Evolutionary conservation across 2,113 vertebrate genomes (phyloP), one percentile per base, ranked within the genome.

Genomic region (Pterophyllum scalare): DNA sequence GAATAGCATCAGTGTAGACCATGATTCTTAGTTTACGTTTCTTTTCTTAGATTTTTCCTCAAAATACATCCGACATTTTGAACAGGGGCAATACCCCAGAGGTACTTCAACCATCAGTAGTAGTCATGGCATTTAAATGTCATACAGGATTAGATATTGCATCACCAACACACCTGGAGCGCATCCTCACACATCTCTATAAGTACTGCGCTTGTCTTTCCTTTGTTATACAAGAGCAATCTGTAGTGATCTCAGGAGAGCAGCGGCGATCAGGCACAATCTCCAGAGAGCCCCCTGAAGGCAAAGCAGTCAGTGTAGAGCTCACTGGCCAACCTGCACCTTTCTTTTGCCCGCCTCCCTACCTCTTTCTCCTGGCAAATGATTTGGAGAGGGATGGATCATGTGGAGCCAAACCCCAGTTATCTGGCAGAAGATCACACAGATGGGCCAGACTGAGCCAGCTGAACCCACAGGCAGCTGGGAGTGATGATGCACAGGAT

Each of bases 401-500:
- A 70, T 82, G 87, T 75, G 7, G 84, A 89, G 94, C 92, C 93
- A 93, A 92, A 92, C 92, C 87, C 87, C 90, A 94, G 93, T 91
- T 93, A 94, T 95, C 94, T 96, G 95, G 95, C 95, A 95, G 89
- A 85, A 74, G 90, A 95, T 95, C 94, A 95, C 94, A 96, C 95
- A 96, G 95, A 95, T 95, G 95, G 94, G 93, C 91, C 89, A 86
- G 89, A 85, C 92, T 87, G 92, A 93, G 92, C 90, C 93, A 91
- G 93, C 93, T 94, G 93, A 95, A 93, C 91, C 93, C 92, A 92
- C 88, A 86, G 94, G 94, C 94, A 95, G 94, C 94, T 94, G 93
- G 89, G 90, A 90, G 92, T 90, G 92, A 93, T 91, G 92, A 94
- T 92, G 91, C 94, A 93, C 92, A 93, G 91, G 94, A 92, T 91